A percentile compares a stretch with the other conserved stretches of the same genome.
These are phyloP conservation scores for Malurus alboscapulatus DNA, from an alignment of 2,113 vertebrate genomes.

Conservation along the genomic window DNA sequence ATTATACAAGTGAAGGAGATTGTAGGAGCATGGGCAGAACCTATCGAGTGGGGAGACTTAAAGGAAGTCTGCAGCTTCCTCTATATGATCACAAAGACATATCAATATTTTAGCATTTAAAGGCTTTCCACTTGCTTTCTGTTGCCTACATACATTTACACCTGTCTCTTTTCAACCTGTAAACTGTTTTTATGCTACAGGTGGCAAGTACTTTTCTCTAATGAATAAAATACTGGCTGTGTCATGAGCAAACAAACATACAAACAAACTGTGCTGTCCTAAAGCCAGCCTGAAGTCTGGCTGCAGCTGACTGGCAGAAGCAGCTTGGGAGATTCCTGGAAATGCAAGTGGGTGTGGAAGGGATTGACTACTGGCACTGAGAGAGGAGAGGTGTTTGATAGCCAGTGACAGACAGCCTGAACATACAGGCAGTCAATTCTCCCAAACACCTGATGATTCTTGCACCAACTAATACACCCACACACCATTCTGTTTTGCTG, in stretches of 20 bases:
- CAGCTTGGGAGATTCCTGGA: neutral
- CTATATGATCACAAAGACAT: neutral
- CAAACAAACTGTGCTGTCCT: neutral
- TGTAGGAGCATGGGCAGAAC: neutral
- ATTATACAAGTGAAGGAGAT: neutral
- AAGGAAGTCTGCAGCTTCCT: neutral
- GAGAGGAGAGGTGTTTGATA: neutral
- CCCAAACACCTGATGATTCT: neutral
- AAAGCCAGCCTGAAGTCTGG: neutral
- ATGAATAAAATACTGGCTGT: neutral
- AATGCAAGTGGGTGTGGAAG: neutral
- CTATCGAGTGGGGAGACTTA: neutral
- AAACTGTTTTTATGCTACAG: neutral
- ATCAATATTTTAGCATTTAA: neutral
- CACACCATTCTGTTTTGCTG: neutral
- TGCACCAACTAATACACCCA: neutral
- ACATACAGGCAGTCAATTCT: neutral
- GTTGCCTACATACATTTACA: neutral
- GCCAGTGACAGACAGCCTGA: neutral
- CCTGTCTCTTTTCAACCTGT: neutral
- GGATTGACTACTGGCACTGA: neutral
- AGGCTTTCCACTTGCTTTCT: neutral
- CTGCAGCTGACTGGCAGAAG: neutral
- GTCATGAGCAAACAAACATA: neutral
- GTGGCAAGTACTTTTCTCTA: neutral